Conservation (phyloP, 2,797 vertebrate species). For the Ammospiza maritima region DNA sequence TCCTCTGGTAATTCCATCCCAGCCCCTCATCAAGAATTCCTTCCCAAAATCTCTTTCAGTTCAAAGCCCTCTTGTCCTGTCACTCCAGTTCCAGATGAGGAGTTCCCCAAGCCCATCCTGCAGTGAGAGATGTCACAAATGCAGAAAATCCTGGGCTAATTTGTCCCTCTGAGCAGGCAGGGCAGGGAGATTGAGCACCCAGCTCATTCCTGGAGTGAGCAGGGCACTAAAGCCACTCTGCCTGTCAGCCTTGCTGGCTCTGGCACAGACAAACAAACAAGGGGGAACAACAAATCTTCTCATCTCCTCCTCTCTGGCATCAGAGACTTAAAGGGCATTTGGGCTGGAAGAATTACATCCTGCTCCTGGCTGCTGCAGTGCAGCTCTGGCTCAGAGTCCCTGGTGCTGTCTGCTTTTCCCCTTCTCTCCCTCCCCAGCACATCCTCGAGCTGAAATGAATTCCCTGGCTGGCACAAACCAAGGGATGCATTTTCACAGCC, state of each 20-base stretch:
- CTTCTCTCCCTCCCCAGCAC: not conserved
- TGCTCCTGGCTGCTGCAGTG: not conserved
- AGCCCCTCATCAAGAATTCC: not conserved
- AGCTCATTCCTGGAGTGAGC: not conserved
- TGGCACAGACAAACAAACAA: not conserved
- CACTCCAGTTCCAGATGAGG: not conserved
- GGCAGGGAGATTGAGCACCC: not conserved
- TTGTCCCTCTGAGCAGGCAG: not conserved
- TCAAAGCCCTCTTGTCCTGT: not conserved
- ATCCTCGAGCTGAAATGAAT: not conserved
- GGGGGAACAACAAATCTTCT: not conserved
- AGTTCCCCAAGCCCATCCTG: not conserved
- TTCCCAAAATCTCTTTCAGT: too few species aligned
- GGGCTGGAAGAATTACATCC: constrained; percentile 4
- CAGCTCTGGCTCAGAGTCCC: not conserved
- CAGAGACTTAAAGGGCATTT: not conserved
- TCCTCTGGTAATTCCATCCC: not conserved
- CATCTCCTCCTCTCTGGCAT: not conserved
- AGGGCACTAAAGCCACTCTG: not conserved
- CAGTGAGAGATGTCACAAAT: not conserved
- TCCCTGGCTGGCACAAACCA: not conserved
- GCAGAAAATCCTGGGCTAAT: not conserved
- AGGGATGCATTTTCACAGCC: not conserved
- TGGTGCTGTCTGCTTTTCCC: not conserved
- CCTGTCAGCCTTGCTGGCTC: not conserved